A percentile compares a stretch with the other conserved stretches of the same genome.
These are phyloP conservation scores for Hypselothyrea guttata DNA, from an alignment of 2,888 invertebrate genomes.

Conservation along the genomic window DNA sequence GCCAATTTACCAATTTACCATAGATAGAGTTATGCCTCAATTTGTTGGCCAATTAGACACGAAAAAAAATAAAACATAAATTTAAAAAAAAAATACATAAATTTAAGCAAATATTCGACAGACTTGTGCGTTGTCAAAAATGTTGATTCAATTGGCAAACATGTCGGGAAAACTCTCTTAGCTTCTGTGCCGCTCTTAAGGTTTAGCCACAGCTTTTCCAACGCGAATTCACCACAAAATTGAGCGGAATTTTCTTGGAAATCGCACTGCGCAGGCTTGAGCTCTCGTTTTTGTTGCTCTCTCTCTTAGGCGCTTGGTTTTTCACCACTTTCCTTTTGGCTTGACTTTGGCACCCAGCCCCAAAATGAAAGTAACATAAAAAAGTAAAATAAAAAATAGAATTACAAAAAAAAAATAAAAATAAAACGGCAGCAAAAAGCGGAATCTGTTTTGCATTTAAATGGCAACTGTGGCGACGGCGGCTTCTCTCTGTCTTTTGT, in stretches of 20 bases:
- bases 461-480: conserved; percentile 62
- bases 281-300: too few species aligned
- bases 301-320: too few species aligned
- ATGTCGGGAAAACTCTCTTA: conserved; percentile 23
- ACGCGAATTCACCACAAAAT: conserved; percentile 43
- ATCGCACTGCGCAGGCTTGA: conserved; percentile 34
- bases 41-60: conserved; percentile 18
- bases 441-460: conserved; percentile 67
- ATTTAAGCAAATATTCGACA: conserved; percentile 29
- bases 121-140: conserved; percentile 20
- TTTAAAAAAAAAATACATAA: neutral
- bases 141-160: conserved; percentile 64
- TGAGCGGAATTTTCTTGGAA: conserved; percentile 32
- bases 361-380: neutral
- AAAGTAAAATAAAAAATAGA: neutral
- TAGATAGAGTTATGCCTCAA: conserved; percentile 39
- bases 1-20: conserved; percentile 1
- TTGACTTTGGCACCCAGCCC: conserved; percentile 45
- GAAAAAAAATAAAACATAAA: too few species aligned
- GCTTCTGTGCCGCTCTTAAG: conserved; percentile 10
- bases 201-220: conserved; percentile 10
- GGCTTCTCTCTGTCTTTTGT: conserved; percentile 45
- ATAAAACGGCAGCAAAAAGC: neutral
- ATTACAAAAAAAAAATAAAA: too few species aligned
- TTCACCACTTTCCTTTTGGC: too few species aligned